Percentiles rank a stretch among this genome's conserved stretches.
phyloP scores from a whole-genome alignment of 2,888 invertebrate species.

The Calliphora vomitoria region DNA sequence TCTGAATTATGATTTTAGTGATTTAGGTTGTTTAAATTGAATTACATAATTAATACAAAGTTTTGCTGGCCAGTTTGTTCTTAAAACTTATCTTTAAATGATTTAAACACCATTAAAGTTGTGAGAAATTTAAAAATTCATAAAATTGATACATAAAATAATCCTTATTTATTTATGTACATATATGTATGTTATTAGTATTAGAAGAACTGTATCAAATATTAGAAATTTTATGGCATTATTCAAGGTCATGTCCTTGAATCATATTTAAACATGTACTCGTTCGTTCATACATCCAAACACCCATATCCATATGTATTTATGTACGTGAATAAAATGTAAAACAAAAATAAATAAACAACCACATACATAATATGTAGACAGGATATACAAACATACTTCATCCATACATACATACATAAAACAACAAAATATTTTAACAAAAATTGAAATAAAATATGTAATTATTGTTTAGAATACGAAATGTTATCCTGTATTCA shows the following conservation, averaged over 20 bases:
- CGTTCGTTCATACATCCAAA: neutral
- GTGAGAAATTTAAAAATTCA: neutral
- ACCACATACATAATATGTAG: neutral
- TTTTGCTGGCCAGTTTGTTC: too few species aligned
- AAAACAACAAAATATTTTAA: conserved; percentile 7
- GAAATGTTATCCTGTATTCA: neutral
- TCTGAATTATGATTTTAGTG: too few species aligned
- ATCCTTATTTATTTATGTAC: neutral
- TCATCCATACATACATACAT: neutral
- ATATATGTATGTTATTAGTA: neutral
- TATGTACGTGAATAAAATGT: conserved; percentile 11
- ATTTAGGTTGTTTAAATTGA: too few species aligned
- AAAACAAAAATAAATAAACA: conserved; percentile 2
- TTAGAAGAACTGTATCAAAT: conserved; percentile 31
- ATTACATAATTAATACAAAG: too few species aligned
- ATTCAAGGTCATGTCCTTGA: conserved; percentile 75
- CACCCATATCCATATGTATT: neutral
- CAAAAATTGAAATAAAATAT: conserved; percentile 27
- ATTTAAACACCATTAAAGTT: neutral
- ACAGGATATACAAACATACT: conserved; percentile 11
- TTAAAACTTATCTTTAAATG: too few species aligned
- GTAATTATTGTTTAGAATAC: neutral
- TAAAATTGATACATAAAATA: neutral
- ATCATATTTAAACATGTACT: conserved; percentile 22
- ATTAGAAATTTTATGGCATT: conserved; percentile 41